A percentile compares a stretch with the other conserved stretches of the same genome.
These are phyloP conservation scores for Calliopum simillimum DNA, from an alignment of 2,888 invertebrate species.

Conservation along the genomic window DNA sequence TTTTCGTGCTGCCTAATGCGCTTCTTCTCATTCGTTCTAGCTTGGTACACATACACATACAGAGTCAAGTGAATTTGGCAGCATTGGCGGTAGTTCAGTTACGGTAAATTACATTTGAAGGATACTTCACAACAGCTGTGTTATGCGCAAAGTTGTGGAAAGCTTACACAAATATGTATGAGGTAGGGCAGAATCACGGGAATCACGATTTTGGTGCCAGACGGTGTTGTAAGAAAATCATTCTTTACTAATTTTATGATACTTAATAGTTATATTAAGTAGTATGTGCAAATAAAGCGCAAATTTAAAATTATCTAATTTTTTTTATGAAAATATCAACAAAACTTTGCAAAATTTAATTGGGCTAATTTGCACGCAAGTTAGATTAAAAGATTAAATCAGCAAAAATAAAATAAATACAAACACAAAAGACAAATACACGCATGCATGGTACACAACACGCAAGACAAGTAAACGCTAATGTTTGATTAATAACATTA, in stretches of 20 bases:
- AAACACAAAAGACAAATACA: not conserved
- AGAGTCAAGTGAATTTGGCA: slow-evolving; percentile 16
- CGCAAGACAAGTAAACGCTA: slow-evolving; percentile 1
- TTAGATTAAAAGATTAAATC: not conserved
- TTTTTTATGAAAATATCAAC: not conserved
- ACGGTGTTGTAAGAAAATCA: too few relatives aligned
- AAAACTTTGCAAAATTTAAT: not conserved
- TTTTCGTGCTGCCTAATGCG: not conserved
- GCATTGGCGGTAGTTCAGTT: not conserved
- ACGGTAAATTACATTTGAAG: slow-evolving; percentile 24
- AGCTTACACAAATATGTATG: not conserved
- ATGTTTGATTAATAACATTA: slow-evolving; percentile 28
- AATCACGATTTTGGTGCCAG: too few relatives aligned
- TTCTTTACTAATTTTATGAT: too few relatives aligned
- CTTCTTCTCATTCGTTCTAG: too few relatives aligned
- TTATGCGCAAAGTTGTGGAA: not conserved
- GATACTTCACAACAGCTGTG: not conserved
- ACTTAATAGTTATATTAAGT: too few relatives aligned
- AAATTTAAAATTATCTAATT: too few relatives aligned
- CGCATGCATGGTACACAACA: not conserved
- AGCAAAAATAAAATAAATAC: not conserved
- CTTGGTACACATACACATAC: not conserved
- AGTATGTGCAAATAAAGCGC: too few relatives aligned
- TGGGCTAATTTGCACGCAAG: not conserved
- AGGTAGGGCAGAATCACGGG: too few relatives aligned